Percentiles rank a stretch among this genome's conserved stretches.
Evolutionary conservation across 2,888 invertebrate species (phyloP).

Genomic region (Leptinotarsa tumamoca): DNA sequence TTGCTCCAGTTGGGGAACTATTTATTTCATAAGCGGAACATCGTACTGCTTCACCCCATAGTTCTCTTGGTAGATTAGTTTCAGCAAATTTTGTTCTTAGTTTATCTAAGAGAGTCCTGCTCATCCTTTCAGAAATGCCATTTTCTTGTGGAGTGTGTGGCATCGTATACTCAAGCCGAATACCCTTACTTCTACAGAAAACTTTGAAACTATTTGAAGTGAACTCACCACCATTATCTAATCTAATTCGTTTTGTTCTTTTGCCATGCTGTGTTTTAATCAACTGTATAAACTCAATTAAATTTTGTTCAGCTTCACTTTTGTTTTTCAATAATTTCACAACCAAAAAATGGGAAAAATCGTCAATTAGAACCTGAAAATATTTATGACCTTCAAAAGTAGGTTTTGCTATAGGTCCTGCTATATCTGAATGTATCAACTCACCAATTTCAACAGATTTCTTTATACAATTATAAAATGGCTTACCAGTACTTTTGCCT

Average conservation of each 20-base stretch:
- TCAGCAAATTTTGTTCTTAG: constrained; percentile 46
- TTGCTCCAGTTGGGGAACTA: constrained; percentile 43
- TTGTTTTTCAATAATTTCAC: constrained; percentile 39
- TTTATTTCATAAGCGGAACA: constrained; percentile 51
- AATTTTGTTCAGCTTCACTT: constrained; percentile 38
- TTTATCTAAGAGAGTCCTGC: constrained; percentile 48
- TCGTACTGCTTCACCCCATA: constrained; percentile 49
- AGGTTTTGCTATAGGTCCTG: constrained; percentile 37
- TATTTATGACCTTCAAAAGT: constrained; percentile 41
- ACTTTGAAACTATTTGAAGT: constrained; percentile 35
- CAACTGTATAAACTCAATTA: constrained; percentile 39
- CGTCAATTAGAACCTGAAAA: constrained; percentile 43
- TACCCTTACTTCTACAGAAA: constrained; percentile 39
- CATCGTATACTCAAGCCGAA: constrained; percentile 40
- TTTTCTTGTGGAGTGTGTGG: constrained; percentile 50
- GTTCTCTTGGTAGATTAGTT: constrained; percentile 42
- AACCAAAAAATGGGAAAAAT: constrained; percentile 40
- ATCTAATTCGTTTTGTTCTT: constrained; percentile 39
- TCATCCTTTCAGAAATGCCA: constrained; percentile 49
- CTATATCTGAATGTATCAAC: constrained; percentile 44
- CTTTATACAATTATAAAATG: constrained; percentile 26
- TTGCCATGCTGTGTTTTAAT: constrained; percentile 39
- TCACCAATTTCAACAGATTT: constrained; percentile 42
- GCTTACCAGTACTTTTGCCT: constrained; percentile 23
- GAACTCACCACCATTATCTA: constrained; percentile 43